Evolutionary conservation across 2,797 vertebrate genomes (phyloP), one percentile per base, ranked within the genome.

Genomic region (Limosa lapponica): DNA sequence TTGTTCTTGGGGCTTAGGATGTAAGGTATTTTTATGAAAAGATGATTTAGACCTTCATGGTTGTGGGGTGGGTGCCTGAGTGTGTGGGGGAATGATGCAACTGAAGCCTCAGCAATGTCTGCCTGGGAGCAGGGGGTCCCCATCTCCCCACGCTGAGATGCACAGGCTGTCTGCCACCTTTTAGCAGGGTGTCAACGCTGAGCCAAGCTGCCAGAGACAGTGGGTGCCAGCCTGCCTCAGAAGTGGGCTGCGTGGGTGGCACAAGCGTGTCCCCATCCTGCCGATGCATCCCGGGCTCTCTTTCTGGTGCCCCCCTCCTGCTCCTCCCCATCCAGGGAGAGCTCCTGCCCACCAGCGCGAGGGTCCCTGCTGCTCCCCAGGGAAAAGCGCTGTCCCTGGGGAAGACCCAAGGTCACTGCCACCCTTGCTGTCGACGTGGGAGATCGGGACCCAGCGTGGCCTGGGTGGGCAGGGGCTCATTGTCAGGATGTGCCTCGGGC

Each of bases 401-500:
- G 22, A 74, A 34, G 52, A 64, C 24, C 44, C 52, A n/a, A 36
- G 12, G 25, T n/a, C 3, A 1, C 39, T 37, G 46, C 71, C 79
- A 44, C 43, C 64, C 82, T 82, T 1, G 0, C 73, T 4, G 0
- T 43, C 87, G 2, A 62, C 10, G 36, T 87, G 93, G 93, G 93
- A 84, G 91, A 82, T 41, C 51, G 0, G 54, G 91, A 30, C 81
- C 52, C 67, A 11, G 87, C 3, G 0, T 82, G 93, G 82, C 74
- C 81, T 27, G 94, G 91, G 91, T 86, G 93, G 89, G 95, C 91
- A 96, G 64, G 61, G 87, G 87, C 79, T 93, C 79, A 80, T 78
- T 85, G 85, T 91, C 87, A 93, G 93, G 94, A 90, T 93, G 82
- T 82, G 96, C 95, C 93, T 92, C 12, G 12, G 91, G 94, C 91